Conservation (phyloP, 2,888 invertebrate genomes). For the Tridacna gigas region DNA sequence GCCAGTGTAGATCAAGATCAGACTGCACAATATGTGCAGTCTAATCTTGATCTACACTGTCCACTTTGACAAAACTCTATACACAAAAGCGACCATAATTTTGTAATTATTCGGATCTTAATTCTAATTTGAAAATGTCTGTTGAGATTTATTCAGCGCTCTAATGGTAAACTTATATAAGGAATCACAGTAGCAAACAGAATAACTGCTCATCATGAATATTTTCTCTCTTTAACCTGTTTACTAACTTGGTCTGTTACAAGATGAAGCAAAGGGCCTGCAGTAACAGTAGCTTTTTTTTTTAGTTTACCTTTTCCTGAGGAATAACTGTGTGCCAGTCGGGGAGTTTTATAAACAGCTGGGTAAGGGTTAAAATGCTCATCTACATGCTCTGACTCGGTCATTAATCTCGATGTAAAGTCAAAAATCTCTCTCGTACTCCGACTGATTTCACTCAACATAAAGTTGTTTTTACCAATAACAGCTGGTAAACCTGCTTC, state of each 20-base stretch:
- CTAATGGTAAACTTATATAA: too few relatives aligned
- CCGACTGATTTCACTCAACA: slow-evolving; percentile 77
- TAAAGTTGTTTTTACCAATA: slow-evolving; percentile 78
- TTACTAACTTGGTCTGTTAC: neutral
- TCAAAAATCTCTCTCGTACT: slow-evolving; percentile 78
- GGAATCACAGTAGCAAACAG: neutral
- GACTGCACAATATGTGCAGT: too few relatives aligned
- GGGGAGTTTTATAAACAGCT: slow-evolving; percentile 58
- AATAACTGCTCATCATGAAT: neutral
- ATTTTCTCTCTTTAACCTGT: neutral
- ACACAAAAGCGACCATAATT: too few relatives aligned
- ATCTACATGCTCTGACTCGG: slow-evolving; percentile 57
- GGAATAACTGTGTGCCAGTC: slow-evolving; percentile 72
- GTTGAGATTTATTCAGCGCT: too few relatives aligned
- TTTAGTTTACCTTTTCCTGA: slow-evolving; percentile 64
- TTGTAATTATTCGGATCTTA: too few relatives aligned
- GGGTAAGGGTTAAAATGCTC: slow-evolving; percentile 45
- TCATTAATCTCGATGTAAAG: slow-evolving; percentile 76
- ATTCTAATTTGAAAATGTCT: too few relatives aligned
- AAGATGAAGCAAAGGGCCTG: too few relatives aligned
- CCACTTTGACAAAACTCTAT: too few relatives aligned
- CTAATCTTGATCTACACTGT: too few relatives aligned
- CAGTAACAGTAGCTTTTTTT: too few relatives aligned
- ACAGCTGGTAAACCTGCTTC: slow-evolving; percentile 75
- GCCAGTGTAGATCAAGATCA: too few relatives aligned